Conservation (phyloP, 1,140 invertebrate genomes). For the Lepidurus packardi region DNA sequence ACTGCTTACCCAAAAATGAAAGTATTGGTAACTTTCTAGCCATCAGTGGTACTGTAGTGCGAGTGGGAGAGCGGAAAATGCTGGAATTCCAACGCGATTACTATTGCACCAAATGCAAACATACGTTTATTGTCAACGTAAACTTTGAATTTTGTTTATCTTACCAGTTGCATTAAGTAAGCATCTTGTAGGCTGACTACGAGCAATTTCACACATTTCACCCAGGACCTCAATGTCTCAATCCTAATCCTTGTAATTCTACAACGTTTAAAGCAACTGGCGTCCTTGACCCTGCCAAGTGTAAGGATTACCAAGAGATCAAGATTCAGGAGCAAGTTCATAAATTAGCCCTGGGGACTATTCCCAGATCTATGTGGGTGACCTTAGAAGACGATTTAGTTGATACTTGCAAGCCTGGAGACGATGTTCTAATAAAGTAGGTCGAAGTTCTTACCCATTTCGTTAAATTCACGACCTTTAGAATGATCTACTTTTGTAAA, state of each 20-base stretch:
- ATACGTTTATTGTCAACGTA: slow-evolving; percentile 58
- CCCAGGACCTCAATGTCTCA: slow-evolving; percentile 56
- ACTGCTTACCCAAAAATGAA: slow-evolving; percentile 57
- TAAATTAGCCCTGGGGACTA: slow-evolving; percentile 61
- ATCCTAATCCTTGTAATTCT: slow-evolving; percentile 53
- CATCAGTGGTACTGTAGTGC: slow-evolving; percentile 63
- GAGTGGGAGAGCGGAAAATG: slow-evolving; percentile 67
- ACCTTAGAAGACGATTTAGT: slow-evolving; percentile 80
- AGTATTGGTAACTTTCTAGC: slow-evolving; percentile 60
- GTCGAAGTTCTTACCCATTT: slow-evolving; percentile 34
- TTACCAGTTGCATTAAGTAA: neutral
- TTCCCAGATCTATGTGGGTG: slow-evolving; percentile 71
- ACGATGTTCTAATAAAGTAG: slow-evolving; percentile 77
- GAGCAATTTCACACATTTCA: slow-evolving; percentile 58
- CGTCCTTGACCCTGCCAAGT: slow-evolving; percentile 57
- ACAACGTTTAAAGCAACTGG: slow-evolving; percentile 50
- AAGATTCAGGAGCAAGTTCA: slow-evolving; percentile 75
- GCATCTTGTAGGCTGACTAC: slow-evolving; percentile 52
- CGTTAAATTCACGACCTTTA: neutral
- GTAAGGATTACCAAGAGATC: slow-evolving; percentile 84
- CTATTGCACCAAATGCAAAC: slow-evolving; percentile 71
- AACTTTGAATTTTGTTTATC: slow-evolving; percentile 23
- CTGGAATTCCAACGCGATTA: slow-evolving; percentile 67
- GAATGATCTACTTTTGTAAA: neutral
- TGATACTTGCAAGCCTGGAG: slow-evolving; percentile 79